Evolutionary conservation across 2,797 vertebrate genomes (phyloP), one percentile per base, ranked within the genome.

Genomic region (Pangasius larnaudii): DNA sequence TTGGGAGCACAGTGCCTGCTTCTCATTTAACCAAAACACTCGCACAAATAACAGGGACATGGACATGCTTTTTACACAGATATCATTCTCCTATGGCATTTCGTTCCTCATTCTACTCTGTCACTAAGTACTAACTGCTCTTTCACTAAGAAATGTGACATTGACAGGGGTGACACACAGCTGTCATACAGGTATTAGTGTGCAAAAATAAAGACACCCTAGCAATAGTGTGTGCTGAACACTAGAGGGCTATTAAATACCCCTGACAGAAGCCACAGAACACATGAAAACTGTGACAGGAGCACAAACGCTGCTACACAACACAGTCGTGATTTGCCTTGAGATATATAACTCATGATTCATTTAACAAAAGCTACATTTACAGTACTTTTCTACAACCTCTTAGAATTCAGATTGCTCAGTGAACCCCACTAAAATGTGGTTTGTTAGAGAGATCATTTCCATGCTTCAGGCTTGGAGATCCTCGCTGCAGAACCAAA

Each of bases 11-110:
- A 61, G 39, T 61, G 88, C 86, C 86, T 87, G 86, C 83, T 87
- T 89, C 88, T 89, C 80, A 72, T 89, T 89, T 79, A 87, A 87
- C 61, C 74, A 69, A 71, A 81, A 87, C 86, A 89, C 36, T 86
- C 58, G 51, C 30, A 84, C 74, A 75, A 67, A 56, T 24, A 58
- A 84, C 51, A 85, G 7, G 2, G 42, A 80, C 83, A 88, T 1
- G 65, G 33, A 63, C 14, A 46, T 16, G 30, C 27, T 56, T 71
- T 59, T 33, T 9, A 33, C 22, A 84, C 19, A 22, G 81, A 18
- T 5, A 59, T 30, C 27, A 5, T 16, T 39, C 22, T 24, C n/a
- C 30, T 33, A 3, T 7, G 14, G 33, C 6, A 67, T 42, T 46
- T 11, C 24, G 24, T 69, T 69, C n/a, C 63, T 53, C n/a, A 22